Conservation (phyloP, 1,140 invertebrate genomes). For the Meloidogyne hapla region DNA sequence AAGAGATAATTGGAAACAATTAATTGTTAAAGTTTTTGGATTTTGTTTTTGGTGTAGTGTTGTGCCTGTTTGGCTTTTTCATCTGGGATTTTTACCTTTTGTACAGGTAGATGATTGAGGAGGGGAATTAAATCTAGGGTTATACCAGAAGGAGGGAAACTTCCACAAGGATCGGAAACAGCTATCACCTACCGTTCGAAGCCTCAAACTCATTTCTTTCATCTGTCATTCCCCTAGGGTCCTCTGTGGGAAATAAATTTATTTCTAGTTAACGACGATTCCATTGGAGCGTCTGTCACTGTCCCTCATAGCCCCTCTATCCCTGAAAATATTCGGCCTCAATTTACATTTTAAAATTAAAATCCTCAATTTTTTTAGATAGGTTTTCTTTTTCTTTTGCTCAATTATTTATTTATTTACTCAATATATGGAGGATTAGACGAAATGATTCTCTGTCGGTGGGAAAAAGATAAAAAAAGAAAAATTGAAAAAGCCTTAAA, state of each 20-base stretch:
- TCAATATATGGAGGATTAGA: conserved; percentile 47
- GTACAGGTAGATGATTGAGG: conserved; percentile 51
- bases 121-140: not conserved
- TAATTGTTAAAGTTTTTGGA: conserved; percentile 54
- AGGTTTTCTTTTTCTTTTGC: conserved; percentile 41
- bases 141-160: not conserved
- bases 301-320: too few species aligned
- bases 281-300: too few species aligned
- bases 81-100: conserved; percentile 54
- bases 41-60: conserved; percentile 58
- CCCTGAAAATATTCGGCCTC: not conserved
- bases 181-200: too few species aligned
- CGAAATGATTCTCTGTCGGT: conserved; percentile 31
- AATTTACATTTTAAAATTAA: conserved; percentile 7
- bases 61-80: conserved; percentile 55
- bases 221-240: too few species aligned
- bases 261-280: too few species aligned
- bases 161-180: too few species aligned
- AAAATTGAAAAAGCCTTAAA: conserved; percentile 8
- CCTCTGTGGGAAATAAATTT: too few species aligned
- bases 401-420: conserved; percentile 52
- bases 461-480: conserved; percentile 30
- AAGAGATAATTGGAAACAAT: conserved; percentile 42
- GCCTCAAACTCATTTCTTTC: too few species aligned
- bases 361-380: conserved; percentile 33